These are phyloP conservation scores for Choreutis nemorana DNA, from an alignment of 2,888 invertebrate genomes.

Conservation along the genomic window DNA sequence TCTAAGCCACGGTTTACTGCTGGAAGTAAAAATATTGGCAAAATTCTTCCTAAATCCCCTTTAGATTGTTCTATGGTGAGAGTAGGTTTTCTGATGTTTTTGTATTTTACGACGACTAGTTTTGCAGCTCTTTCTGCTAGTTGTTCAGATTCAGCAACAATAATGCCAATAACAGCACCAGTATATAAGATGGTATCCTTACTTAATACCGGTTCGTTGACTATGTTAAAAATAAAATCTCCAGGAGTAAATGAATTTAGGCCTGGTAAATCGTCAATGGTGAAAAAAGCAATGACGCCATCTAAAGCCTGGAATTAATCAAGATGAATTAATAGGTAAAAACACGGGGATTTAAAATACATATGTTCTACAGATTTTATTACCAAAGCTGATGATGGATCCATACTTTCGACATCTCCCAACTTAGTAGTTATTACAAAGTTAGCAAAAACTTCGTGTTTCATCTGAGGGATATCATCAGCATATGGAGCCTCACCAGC, in stretches of 20 bases:
- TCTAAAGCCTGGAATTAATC: constrained; percentile 48
- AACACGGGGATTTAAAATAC: too few relatives aligned
- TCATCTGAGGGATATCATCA: constrained; percentile 65
- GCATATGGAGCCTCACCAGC: constrained; percentile 74
- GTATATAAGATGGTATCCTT: neutral
- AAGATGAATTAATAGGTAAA: too few relatives aligned
- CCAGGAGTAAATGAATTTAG: constrained; percentile 56
- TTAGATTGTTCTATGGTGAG: constrained; percentile 26
- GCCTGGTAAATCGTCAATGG: constrained; percentile 74
- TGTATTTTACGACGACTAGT: constrained; percentile 52
- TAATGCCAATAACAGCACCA: constrained; percentile 74
- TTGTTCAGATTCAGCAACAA: constrained; percentile 67
- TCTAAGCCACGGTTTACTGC: too few relatives aligned
- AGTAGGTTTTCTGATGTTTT: constrained; percentile 23
- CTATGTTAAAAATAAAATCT: constrained; percentile 22
- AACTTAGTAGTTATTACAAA: constrained; percentile 63
- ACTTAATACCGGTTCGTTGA: constrained; percentile 38
- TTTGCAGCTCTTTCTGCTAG: constrained; percentile 65
- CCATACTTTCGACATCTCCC: constrained; percentile 65
- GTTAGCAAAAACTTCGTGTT: constrained; percentile 71
- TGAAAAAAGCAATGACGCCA: constrained; percentile 72
- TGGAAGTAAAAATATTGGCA: too few relatives aligned
- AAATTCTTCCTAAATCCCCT: constrained; percentile 1
- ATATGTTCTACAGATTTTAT: too few relatives aligned
- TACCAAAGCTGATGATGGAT: constrained; percentile 70